These are phyloP conservation scores for Diarsia mendica DNA, from an alignment of 2,888 invertebrate species.

Conservation along the genomic window DNA sequence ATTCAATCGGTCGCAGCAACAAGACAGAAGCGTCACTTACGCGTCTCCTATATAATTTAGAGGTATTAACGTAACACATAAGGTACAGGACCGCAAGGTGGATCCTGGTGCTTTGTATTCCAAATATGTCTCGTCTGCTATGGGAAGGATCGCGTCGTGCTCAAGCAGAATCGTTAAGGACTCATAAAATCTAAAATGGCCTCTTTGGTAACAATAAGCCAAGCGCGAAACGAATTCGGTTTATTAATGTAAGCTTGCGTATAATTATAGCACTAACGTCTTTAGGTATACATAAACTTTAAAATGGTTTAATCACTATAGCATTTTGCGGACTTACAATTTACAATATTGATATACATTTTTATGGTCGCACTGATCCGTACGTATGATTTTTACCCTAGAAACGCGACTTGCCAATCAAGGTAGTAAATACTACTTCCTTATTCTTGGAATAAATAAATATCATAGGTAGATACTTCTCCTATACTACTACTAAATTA, in stretches of 20 bases:
- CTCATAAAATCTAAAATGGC: constrained; percentile 62
- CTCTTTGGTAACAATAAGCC: constrained; percentile 47
- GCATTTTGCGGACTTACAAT: constrained; percentile 24
- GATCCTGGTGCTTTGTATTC: constrained; percentile 75
- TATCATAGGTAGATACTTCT: too few species aligned
- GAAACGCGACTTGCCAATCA: neutral
- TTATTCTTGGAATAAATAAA: neutral
- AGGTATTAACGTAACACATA: constrained; percentile 78
- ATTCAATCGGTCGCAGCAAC: constrained; percentile 82
- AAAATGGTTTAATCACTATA: constrained; percentile 28
- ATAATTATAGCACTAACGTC: constrained; percentile 33
- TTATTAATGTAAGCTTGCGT: constrained; percentile 40
- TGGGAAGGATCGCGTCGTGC: constrained; percentile 37
- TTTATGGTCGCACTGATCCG: neutral
- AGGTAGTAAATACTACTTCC: neutral
- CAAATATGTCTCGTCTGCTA: constrained; percentile 70
- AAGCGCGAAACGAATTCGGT: constrained; percentile 42
- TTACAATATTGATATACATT: constrained; percentile 15
- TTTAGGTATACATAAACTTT: constrained; percentile 39
- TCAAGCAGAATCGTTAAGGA: constrained; percentile 56
- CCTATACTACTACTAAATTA: neutral
- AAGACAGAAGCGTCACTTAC: constrained; percentile 83
- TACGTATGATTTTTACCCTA: neutral
- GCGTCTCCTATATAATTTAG: constrained; percentile 83
- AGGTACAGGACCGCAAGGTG: constrained; percentile 64